Evolutionary conservation across 2,888 invertebrate species (phyloP), one percentile per base, ranked within the genome.

Genomic region (Hybos culiciformis): DNA sequence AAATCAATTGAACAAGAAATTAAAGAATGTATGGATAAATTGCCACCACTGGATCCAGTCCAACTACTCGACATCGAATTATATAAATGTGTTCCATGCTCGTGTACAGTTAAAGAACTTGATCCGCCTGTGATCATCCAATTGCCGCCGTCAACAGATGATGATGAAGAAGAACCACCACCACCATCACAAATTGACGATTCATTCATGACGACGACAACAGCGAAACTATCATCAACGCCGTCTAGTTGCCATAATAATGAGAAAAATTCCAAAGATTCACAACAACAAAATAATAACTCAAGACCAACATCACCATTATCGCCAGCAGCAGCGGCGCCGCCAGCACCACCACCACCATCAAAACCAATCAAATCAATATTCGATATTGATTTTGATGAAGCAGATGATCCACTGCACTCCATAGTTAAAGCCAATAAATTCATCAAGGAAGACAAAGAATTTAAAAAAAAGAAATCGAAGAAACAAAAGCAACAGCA

Each of bases 381-480:
- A 43, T 66, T 66, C 50, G 66, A 66, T 54, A 52, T 66, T 20
- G 66, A 66, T 50, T 66, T 63, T 44, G 66, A 66, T 41, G 66
- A 63, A 6, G 63, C 61, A 9, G 59, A 64, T 11, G 64, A 63
- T 54, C 60, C 62, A 9, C 43, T 65, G 29, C 51, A 58, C 38
- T 50, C 53, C 21, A 54, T n/a, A n/a, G n/a, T n/a, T n/a, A n/a
- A n/a, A n/a, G n/a, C n/a, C n/a, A n/a, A n/a, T n/a, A 62, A 41
- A 53, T 56, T 15, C 56, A 57, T 32, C 48, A 11, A 15, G 23
- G 9, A 34, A 41, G 8, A 24, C 11, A n/a, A 37, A 20, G 20
- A 4, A 26, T 23, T 3, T 21, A 19, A 17, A 17, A 9, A 38
- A 37, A 17, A 41, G 41, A 26, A 42, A 45, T 36, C 41, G 43